Evolutionary conservation across 2,888 invertebrate species (phyloP).

Genomic region (Zeuzera pyrina): DNA sequence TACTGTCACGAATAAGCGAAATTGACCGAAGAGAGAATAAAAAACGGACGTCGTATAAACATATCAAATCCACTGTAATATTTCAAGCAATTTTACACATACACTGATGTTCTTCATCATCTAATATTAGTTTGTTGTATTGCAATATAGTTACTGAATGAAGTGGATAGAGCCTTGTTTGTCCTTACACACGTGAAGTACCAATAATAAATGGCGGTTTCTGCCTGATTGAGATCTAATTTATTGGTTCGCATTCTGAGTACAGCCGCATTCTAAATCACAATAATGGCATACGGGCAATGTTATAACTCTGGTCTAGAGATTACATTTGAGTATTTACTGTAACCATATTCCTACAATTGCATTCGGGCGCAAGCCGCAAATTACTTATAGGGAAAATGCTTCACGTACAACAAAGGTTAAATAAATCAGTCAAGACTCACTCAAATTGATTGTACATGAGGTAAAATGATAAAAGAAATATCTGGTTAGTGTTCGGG

Average conservation of each 20-base stretch:
- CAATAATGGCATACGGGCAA: conserved; percentile 53
- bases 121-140: conserved; percentile 1
- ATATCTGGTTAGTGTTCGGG: too few relatives aligned
- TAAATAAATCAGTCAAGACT: too few relatives aligned
- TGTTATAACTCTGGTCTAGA: conserved; percentile 37
- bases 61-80: too few relatives aligned
- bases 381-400: too few relatives aligned
- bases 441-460: too few relatives aligned
- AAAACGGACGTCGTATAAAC: too few relatives aligned
- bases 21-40: too few relatives aligned
- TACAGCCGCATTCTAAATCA: conserved; percentile 57
- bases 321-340: conserved; percentile 33
- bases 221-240: conserved; percentile 67
- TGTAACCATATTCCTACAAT: not conserved
- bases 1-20: too few relatives aligned
- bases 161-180: conserved; percentile 7
- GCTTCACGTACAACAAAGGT: too few relatives aligned
- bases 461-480: too few relatives aligned
- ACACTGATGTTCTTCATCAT: too few relatives aligned
- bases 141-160: conserved; percentile 11
- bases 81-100: too few relatives aligned
- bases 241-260: conserved; percentile 61
- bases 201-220: conserved; percentile 56
- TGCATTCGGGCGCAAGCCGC: not conserved
- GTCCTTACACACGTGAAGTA: conserved; percentile 16